phyloP scores from a whole-genome alignment of 2,113 vertebrate genomes.

The Hypanus sabinus region DNA sequence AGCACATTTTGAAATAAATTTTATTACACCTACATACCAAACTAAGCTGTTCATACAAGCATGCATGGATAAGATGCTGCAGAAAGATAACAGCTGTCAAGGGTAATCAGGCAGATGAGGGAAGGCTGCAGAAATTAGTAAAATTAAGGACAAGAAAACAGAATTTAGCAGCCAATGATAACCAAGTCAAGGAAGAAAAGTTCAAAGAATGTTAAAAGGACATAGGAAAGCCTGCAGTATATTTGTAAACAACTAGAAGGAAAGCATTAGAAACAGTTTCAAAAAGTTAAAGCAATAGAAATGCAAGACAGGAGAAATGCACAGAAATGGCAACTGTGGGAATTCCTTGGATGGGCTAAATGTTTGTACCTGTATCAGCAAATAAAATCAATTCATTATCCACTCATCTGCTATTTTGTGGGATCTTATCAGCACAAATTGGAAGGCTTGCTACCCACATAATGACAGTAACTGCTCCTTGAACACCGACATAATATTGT shows the following conservation, averaged over 20 bases:
- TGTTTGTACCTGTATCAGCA: neutral
- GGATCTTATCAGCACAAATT: neutral
- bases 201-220: neutral
- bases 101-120: neutral
- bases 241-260: neutral
- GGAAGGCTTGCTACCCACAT: neutral
- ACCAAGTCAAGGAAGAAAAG: neutral
- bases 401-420: neutral
- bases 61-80: neutral
- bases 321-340: neutral
- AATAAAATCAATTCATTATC: neutral
- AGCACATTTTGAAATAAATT: too few species aligned
- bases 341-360: neutral
- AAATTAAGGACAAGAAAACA: neutral
- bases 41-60: slow-evolving; percentile 19
- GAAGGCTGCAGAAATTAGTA: neutral
- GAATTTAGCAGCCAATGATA: neutral
- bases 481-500: neutral
- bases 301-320: neutral
- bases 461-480: neutral
- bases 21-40: neutral
- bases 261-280: neutral
- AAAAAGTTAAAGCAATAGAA: neutral
- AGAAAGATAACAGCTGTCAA: neutral
- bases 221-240: neutral